Evolutionary conservation across 23 tunicate genomes (phyloP).

Genomic region (Diplosoma virens): DNA sequence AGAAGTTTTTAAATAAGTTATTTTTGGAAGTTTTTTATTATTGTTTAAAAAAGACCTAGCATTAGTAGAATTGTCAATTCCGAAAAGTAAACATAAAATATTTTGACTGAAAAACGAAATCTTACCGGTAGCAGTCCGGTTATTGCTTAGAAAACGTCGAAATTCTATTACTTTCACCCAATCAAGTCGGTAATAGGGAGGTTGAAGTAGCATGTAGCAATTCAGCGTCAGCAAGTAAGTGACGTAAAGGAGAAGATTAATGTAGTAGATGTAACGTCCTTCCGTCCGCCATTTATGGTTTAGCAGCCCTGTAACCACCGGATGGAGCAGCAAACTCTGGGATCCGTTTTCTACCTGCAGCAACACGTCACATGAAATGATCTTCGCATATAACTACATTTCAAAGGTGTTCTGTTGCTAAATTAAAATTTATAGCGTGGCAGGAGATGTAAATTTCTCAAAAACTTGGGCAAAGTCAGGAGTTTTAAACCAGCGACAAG

Average conservation of each 20-base stretch:
- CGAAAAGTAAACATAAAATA: too few species aligned
- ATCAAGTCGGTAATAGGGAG: slow-evolving; percentile 63
- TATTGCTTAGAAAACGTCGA: not conserved
- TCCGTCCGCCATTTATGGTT: slow-evolving; percentile 85
- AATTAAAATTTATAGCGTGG: too few species aligned
- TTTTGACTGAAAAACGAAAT: too few species aligned
- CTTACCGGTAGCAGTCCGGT: not conserved
- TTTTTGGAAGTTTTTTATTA: too few species aligned
- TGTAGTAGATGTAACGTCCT: slow-evolving; percentile 88
- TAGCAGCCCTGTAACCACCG: slow-evolving; percentile 86
- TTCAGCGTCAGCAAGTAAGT: slow-evolving; percentile 63
- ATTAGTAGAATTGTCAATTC: too few species aligned
- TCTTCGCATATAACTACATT: too few species aligned
- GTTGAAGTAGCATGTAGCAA: slow-evolving; percentile 76
- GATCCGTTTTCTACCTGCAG: slow-evolving; percentile 68
- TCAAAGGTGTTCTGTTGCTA: too few species aligned
- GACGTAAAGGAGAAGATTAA: slow-evolving; percentile 46
- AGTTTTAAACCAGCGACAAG: too few species aligned
- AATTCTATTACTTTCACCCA: slow-evolving; percentile 44
- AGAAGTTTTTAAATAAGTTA: too few species aligned
- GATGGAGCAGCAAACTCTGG: slow-evolving; percentile 75
- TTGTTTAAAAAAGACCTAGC: too few species aligned
- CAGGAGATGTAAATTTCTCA: too few species aligned
- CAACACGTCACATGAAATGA: not conserved
- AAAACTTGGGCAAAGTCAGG: too few species aligned